Conservation (phyloP, 2,888 invertebrate species). For the Xestia xanthographa region DNA sequence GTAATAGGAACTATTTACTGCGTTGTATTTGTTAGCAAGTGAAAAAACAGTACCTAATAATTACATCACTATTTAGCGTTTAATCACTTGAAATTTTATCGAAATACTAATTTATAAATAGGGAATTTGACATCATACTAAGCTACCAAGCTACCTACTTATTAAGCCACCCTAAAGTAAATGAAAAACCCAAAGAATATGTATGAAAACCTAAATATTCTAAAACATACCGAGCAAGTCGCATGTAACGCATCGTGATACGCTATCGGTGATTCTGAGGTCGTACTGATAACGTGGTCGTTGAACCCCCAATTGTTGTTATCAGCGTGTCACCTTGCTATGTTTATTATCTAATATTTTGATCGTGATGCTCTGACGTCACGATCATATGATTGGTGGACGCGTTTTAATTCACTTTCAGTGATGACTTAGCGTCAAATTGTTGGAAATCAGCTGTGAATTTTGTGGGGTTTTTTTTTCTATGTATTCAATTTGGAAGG, state of each 20-base stretch:
- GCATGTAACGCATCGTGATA: conserved; percentile 42
- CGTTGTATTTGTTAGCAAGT: not conserved
- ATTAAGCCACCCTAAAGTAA: not conserved
- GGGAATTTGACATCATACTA: not conserved
- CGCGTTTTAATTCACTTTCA: conserved; percentile 33
- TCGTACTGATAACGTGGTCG: conserved; percentile 73
- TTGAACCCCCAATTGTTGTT: conserved; percentile 73
- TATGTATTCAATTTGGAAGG: not conserved
- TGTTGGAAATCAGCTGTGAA: not conserved
- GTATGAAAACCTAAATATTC: conserved; percentile 11
- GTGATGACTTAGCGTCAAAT: conserved; percentile 7
- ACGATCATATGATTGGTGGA: conserved; percentile 60
- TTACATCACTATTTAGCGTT: not conserved
- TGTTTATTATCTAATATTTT: conserved; percentile 71
- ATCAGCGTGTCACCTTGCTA: conserved; percentile 77
- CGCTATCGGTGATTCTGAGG: conserved; percentile 77
- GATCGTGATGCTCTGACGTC: conserved; percentile 62
- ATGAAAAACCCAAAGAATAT: not conserved
- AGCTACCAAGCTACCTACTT: not conserved
- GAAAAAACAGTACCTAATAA: not conserved
- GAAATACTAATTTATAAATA: not conserved
- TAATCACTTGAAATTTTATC: not conserved
- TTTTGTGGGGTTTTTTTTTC: not conserved
- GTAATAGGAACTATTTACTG: not conserved
- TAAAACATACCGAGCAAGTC: conserved; percentile 20